Conservation (phyloP, 2,888 invertebrate species). For the Cistogaster globosa region DNA sequence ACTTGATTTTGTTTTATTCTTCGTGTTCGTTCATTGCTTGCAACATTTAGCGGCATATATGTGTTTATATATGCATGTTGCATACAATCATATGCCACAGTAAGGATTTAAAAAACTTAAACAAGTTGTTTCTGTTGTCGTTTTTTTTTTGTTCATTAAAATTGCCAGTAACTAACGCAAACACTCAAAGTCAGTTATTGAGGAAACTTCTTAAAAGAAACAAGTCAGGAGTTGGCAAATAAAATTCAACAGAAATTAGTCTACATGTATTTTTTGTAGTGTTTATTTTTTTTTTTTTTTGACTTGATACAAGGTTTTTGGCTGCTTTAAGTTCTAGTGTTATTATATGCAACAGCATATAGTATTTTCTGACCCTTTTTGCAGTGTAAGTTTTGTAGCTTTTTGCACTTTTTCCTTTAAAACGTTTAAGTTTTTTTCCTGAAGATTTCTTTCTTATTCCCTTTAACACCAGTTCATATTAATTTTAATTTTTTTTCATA, state of each 20-base stretch:
- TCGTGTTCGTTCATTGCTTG: slow-evolving; percentile 20
- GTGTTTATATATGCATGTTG: slow-evolving; percentile 2
- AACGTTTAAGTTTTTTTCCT: slow-evolving; percentile 35
- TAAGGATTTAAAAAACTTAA: slow-evolving; percentile 31
- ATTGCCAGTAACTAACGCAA: background rate
- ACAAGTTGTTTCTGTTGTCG: slow-evolving; percentile 33
- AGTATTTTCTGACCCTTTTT: slow-evolving; percentile 15
- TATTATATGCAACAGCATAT: slow-evolving; percentile 15
- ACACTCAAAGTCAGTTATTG: background rate
- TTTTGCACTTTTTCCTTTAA: slow-evolving; percentile 63
- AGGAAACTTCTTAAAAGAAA: background rate
- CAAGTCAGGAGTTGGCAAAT: slow-evolving; percentile 47
- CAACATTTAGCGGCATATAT: slow-evolving; percentile 43
- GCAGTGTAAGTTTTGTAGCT: slow-evolving; percentile 44
- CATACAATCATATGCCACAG: slow-evolving; percentile 34
- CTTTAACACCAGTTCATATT: slow-evolving; percentile 27
- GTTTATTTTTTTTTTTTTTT: background rate
- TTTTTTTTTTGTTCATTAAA: slow-evolving; percentile 6
- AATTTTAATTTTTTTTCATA: background rate
- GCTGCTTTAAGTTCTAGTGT: slow-evolving; percentile 16
- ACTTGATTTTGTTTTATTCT: slow-evolving; percentile 43
- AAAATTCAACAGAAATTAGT: slow-evolving; percentile 15
- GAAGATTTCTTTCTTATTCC: background rate
- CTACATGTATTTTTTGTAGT: background rate
- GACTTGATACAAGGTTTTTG: background rate